Percentiles rank a stretch among this genome's conserved stretches.
Conservation (phyloP, 2,113 vertebrate species). For the Delphinus delphis region DNA sequence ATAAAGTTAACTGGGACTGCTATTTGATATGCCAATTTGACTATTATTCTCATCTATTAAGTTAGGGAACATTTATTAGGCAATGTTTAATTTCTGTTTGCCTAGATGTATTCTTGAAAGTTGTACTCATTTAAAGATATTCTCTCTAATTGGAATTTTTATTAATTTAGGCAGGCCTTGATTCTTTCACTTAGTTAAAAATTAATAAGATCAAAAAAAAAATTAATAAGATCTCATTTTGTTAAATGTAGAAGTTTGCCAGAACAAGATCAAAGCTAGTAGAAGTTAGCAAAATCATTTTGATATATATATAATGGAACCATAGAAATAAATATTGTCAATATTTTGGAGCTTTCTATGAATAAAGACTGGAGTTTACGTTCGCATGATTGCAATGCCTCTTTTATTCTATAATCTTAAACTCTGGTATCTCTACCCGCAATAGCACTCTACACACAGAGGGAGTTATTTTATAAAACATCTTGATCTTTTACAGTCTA, state of each 20-base stretch:
- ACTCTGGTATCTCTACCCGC: neutral
- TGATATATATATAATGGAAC: neutral
- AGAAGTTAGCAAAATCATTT: neutral
- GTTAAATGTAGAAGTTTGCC: conserved; percentile 15
- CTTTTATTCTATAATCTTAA: neutral
- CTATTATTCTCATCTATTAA: conserved; percentile 19
- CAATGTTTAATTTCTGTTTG: conserved; percentile 14
- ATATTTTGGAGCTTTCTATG: neutral
- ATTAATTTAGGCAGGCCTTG: neutral
- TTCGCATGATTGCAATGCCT: neutral
- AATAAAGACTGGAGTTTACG: neutral
- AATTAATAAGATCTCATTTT: conserved; percentile 30
- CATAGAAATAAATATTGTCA: neutral
- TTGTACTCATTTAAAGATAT: neutral
- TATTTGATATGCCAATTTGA: neutral
- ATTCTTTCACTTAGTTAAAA: conserved; percentile 1
- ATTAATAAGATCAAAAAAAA: conserved; percentile 11
- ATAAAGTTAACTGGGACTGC: conserved; percentile 16
- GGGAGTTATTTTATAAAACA: neutral
- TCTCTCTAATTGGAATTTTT: conserved; percentile 1
- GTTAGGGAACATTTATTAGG: conserved; percentile 6
- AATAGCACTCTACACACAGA: neutral
- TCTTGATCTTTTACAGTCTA: neutral
- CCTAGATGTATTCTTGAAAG: conserved; percentile 48
- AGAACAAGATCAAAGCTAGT: neutral